A percentile compares a stretch with the other conserved stretches of the same genome.
phyloP scores from a whole-genome alignment of 2,797 vertebrate genomes.

The Harpagifer antarcticus region DNA sequence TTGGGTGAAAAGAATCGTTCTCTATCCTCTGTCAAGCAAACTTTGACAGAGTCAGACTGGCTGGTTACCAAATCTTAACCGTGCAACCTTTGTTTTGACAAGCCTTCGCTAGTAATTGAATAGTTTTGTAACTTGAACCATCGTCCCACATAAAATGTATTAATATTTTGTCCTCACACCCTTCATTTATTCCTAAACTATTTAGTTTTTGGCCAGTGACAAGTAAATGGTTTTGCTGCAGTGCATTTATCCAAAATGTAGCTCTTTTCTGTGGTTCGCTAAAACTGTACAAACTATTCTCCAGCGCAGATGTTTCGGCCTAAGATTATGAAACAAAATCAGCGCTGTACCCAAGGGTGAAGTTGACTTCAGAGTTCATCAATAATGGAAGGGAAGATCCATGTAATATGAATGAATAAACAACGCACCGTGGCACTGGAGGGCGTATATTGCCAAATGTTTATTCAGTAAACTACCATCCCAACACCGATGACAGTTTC shows the following conservation, averaged over 20 bases:
- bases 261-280: slow-evolving; percentile 11
- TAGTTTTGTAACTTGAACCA: neutral
- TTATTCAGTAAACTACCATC: slow-evolving; percentile 53
- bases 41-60: neutral
- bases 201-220: neutral
- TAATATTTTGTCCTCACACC: neutral
- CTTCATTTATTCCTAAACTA: neutral
- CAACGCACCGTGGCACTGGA: slow-evolving; percentile 42
- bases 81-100: neutral
- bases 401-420: slow-evolving; percentile 75
- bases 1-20: neutral
- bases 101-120: neutral
- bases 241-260: slow-evolving; percentile 34
- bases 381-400: slow-evolving; percentile 67
- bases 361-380: slow-evolving; percentile 63
- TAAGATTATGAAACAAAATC: slow-evolving; percentile 50
- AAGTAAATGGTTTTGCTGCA: slow-evolving; percentile 33
- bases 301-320: slow-evolving; percentile 42
- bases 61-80: neutral
- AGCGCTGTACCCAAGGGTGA: slow-evolving; percentile 45
- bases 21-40: slow-evolving; percentile 1
- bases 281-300: slow-evolving; percentile 29
- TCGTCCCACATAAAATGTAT: neutral
- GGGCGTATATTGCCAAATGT: slow-evolving; percentile 50
- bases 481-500: slow-evolving; percentile 4